These are phyloP conservation scores for Rattus rattus DNA, from an alignment of 2,113 vertebrate genomes.

Conservation along the genomic window DNA sequence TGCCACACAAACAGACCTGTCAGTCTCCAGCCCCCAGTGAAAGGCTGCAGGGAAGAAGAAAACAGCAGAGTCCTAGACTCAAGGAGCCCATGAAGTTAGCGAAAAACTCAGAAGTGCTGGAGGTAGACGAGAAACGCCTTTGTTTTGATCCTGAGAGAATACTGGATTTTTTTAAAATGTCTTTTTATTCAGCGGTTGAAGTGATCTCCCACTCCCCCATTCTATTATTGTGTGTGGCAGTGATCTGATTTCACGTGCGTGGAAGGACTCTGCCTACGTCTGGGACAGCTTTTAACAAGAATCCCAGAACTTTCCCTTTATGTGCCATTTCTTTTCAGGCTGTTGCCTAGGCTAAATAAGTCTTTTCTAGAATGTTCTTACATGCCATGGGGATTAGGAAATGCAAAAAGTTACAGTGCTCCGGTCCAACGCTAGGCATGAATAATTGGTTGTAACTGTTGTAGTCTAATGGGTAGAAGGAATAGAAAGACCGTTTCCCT, in stretches of 20 bases:
- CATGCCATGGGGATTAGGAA: background rate
- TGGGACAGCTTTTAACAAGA: background rate
- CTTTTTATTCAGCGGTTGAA: background rate
- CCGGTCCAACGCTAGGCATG: background rate
- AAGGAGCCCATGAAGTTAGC: background rate
- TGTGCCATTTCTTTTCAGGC: background rate
- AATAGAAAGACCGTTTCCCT: background rate
- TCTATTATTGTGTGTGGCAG: background rate
- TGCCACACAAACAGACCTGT: background rate
- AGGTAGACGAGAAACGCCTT: background rate
- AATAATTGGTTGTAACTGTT: constrained; percentile 13
- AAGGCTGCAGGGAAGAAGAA: background rate
- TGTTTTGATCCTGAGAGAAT: background rate
- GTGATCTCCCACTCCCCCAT: too few species aligned
- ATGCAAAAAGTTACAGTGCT: background rate
- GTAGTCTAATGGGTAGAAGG: background rate
- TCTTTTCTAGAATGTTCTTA: constrained; percentile 35
- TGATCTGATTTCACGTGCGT: background rate
- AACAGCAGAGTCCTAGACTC: background rate
- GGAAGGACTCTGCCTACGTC: background rate
- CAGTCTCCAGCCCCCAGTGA: background rate
- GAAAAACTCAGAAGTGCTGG: background rate
- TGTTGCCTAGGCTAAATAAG: background rate
- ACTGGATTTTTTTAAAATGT: background rate
- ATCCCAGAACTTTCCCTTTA: background rate